phyloP scores from a whole-genome alignment of 1,140 invertebrate genomes.

The Adelges cooleyi region DNA sequence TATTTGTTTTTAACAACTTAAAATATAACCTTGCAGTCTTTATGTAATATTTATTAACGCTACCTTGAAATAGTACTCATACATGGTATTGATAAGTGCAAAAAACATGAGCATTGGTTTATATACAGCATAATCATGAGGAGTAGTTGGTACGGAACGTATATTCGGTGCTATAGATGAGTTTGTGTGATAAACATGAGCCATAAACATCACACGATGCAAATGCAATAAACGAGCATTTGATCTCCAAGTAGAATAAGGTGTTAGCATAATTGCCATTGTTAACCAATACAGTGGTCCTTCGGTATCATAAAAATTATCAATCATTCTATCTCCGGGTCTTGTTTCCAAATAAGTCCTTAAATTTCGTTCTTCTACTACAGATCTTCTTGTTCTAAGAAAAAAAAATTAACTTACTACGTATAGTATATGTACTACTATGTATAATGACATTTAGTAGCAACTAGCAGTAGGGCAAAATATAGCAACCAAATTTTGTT shows the following conservation, averaged over 20 bases:
- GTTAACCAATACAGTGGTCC: slow-evolving; percentile 76
- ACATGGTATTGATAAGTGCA: slow-evolving; percentile 63
- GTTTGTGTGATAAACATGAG: slow-evolving; percentile 56
- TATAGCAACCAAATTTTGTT: no score
- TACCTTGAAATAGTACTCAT: slow-evolving; percentile 63
- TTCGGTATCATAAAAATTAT: slow-evolving; percentile 77
- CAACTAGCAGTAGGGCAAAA: no score
- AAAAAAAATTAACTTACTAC: no score
- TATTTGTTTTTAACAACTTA: neutral
- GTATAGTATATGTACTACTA: slow-evolving; percentile 24
- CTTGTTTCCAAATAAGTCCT: slow-evolving; percentile 52
- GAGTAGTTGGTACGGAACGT: slow-evolving; percentile 37
- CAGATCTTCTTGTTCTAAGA: slow-evolving; percentile 58
- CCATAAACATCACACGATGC: slow-evolving; percentile 61
- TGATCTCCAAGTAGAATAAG: slow-evolving; percentile 56
- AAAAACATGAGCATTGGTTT: slow-evolving; percentile 79
- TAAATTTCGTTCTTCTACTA: slow-evolving; percentile 61
- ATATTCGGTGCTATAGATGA: slow-evolving; percentile 38
- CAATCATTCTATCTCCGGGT: slow-evolving; percentile 51
- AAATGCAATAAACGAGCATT: slow-evolving; percentile 56
- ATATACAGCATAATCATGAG: slow-evolving; percentile 61
- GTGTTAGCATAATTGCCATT: slow-evolving; percentile 65
- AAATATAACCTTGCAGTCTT: neutral
- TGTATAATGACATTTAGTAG: neutral
- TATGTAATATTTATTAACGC: neutral